These are phyloP conservation scores for Gymnodraco acuticeps DNA, from an alignment of 2,797 vertebrate species.

Conservation along the genomic window DNA sequence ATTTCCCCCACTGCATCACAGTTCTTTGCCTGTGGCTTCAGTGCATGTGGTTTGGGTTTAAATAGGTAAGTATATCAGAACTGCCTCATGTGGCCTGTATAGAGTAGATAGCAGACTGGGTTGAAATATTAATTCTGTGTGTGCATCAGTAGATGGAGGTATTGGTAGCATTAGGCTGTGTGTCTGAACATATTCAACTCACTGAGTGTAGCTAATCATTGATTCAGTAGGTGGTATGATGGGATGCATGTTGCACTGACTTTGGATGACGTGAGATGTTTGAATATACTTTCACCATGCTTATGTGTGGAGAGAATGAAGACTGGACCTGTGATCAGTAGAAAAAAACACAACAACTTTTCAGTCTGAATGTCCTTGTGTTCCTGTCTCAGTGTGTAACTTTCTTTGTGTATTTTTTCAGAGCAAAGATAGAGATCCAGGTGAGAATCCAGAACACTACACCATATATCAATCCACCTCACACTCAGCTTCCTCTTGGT, in stretches of 20 bases:
- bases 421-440: constrained; percentile 80
- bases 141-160: constrained; percentile 21
- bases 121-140: constrained; percentile 33
- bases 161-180: background rate
- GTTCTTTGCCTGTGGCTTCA: background rate
- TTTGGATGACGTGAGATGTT: background rate
- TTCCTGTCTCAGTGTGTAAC: constrained; percentile 27
- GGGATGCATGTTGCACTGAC: background rate
- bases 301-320: background rate
- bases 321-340: background rate
- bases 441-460: constrained; percentile 62
- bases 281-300: background rate
- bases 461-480: constrained; percentile 2
- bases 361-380: background rate
- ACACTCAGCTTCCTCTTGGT: background rate
- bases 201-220: constrained; percentile 16
- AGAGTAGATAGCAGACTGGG: constrained; percentile 16
- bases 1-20: constrained; percentile 3
- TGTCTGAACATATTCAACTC: constrained; percentile 22
- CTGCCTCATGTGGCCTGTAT: constrained; percentile 16
- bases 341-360: background rate
- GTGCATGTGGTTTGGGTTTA: constrained; percentile 16
- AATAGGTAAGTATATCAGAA: background rate
- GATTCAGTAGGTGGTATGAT: constrained; percentile 17
- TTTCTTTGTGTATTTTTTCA: constrained; percentile 53